Conservation (phyloP, 2,797 vertebrate genomes). For the Platyrinchus mystaceus region DNA sequence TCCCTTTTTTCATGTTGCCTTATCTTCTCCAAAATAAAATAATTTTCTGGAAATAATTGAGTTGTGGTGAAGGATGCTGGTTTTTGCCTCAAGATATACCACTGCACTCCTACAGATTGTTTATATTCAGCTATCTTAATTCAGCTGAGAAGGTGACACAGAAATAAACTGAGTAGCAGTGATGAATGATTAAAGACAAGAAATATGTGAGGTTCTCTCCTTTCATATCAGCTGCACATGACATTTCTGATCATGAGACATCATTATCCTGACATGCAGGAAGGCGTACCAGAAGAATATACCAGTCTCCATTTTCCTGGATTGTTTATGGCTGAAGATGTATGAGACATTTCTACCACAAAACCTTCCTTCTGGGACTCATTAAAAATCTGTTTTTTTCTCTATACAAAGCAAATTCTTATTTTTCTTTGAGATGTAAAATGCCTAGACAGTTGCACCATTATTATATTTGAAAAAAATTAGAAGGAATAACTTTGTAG, state of each 20-base stretch:
- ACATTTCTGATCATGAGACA: background rate
- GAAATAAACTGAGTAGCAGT: background rate
- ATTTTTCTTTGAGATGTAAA: background rate
- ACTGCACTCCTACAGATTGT: background rate
- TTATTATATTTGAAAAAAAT: background rate
- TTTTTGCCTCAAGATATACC: background rate
- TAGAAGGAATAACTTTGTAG: background rate
- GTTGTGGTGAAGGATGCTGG: background rate
- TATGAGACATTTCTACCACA: background rate
- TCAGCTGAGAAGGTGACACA: background rate
- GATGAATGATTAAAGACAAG: background rate
- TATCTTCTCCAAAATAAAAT: background rate
- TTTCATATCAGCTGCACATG: background rate
- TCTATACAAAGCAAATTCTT: background rate
- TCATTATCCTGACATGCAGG: background rate
- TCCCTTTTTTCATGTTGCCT: background rate
- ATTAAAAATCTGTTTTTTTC: background rate
- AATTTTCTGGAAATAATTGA: background rate
- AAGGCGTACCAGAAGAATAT: background rate
- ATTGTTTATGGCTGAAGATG: background rate
- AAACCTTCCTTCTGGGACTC: background rate
- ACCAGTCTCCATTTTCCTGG: background rate
- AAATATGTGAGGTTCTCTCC: background rate
- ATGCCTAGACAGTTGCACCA: background rate
- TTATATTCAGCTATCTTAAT: background rate